Conservation (phyloP, 2,888 invertebrate genomes). For the Ormyrus rosae region DNA sequence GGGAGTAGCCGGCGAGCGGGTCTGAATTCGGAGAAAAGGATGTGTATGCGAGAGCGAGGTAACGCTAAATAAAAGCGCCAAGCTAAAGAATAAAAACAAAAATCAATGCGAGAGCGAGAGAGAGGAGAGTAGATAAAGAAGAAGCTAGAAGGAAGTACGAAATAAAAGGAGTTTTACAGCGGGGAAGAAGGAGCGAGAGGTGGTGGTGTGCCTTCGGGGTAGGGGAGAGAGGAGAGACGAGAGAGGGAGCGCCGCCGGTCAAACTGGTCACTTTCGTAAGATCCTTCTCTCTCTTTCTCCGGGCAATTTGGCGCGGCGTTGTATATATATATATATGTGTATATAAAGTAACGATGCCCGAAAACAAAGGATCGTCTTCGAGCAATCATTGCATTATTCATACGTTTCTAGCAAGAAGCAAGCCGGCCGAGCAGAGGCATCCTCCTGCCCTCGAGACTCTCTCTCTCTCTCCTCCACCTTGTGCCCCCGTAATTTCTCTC, state of each 20-base stretch:
- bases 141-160: slow-evolving; percentile 47
- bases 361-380: slow-evolving; percentile 64
- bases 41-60: slow-evolving; percentile 40
- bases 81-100: slow-evolving; percentile 50
- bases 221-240: slow-evolving; percentile 12
- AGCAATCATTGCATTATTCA: slow-evolving; percentile 69
- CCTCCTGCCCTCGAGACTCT: slow-evolving; percentile 60
- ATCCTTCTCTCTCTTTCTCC: slow-evolving; percentile 36
- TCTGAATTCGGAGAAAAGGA: slow-evolving; percentile 55
- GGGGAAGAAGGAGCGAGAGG: background rate
- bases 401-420: slow-evolving; percentile 65
- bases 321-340: background rate
- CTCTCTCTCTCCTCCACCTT: slow-evolving; percentile 50
- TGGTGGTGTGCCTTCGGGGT: background rate
- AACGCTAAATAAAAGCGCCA: slow-evolving; percentile 49
- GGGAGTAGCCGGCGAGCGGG: slow-evolving; percentile 14
- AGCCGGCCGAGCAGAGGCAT: slow-evolving; percentile 49
- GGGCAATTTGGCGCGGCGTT: slow-evolving; percentile 46
- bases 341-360: slow-evolving; percentile 66
- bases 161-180: slow-evolving; percentile 45
- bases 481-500: slow-evolving; percentile 40
- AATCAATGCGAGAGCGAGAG: slow-evolving; percentile 18
- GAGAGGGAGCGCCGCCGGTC: slow-evolving; percentile 54
- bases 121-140: slow-evolving; percentile 26
- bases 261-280: slow-evolving; percentile 58